phyloP scores from a whole-genome alignment of 2,797 vertebrate genomes.

The Micrastur ruficollis region DNA sequence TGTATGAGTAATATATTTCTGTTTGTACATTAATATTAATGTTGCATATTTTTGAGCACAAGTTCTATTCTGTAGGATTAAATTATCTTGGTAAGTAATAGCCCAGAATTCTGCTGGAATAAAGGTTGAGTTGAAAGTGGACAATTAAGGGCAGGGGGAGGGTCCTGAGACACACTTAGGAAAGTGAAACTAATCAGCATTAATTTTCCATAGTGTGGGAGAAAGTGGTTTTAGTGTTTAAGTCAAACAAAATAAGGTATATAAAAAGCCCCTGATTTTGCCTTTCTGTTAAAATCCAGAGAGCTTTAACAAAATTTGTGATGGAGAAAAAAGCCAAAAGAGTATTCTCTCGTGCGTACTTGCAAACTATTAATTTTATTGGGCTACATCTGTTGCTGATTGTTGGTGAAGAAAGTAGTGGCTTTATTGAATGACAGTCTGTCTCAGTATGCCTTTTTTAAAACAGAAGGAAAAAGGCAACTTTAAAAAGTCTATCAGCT shows the following conservation, averaged over 20 bases:
- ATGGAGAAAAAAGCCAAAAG: conserved; percentile 57
- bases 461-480: not conserved
- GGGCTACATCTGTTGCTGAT: conserved; percentile 68
- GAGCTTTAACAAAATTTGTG: conserved; percentile 59
- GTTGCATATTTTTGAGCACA: conserved; percentile 52
- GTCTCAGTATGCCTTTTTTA: conserved; percentile 25
- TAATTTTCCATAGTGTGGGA: not conserved
- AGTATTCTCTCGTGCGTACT: conserved; percentile 57
- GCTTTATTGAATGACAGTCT: conserved; percentile 46
- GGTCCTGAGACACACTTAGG: not conserved
- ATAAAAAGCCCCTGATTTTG: conserved; percentile 28
- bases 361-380: conserved; percentile 70
- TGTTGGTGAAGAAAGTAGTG: conserved; percentile 61
- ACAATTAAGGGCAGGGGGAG: not conserved
- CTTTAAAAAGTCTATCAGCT: not conserved
- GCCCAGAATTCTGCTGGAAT: not conserved
- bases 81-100: conserved; percentile 11
- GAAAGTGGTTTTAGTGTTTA: not conserved
- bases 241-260: not conserved
- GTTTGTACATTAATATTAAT: conserved; percentile 59
- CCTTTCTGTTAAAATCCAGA: conserved; percentile 48
- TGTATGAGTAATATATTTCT: conserved; percentile 56
- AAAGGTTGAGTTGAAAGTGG: conserved; percentile 3
- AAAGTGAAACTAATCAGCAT: conserved; percentile 8
- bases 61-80: conserved; percentile 41